Evolutionary conservation across 1,140 invertebrate species (phyloP), one percentile per base, ranked within the genome.

Genomic region (Carcinoscorpius rotundicauda): DNA sequence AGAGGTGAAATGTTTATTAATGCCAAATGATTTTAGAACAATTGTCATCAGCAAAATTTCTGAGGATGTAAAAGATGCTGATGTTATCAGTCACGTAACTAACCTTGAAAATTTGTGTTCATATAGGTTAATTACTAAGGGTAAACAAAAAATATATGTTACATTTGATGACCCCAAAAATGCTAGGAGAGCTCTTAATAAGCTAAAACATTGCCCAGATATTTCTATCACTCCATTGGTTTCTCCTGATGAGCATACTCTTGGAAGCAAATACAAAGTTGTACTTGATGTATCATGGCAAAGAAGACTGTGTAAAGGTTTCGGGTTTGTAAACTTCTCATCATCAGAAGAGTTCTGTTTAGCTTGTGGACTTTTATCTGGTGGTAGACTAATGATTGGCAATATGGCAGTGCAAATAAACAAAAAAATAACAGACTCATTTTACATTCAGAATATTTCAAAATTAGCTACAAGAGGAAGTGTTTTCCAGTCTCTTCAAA

Each of bases 1-100:
- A 29, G 6, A 48, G 52, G 60, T 68, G 11, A 63, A 64, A 61
- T 61, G 64, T 50, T 55, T 68, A 49, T n/a, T 68, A 48, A 52
- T 66, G 6, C 64, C 67, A 48, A 62, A 60, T 6, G 67, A 68
- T 49, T 66, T 60, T 58, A 51, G 64, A 9, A 61, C 6, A 0
- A 55, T 55, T 55, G 1, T 6, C 53, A n/a, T 55, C 53, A 55
- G 29, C 29, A 29, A 29, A 29, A 29, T 29, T 29, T 29, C 29
- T 29, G 29, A 55, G 0, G n/a, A 3, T 55, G 6, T 55, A 6
- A 55, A 8, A 6, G 53, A 55, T 55, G 6, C 53, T 55, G 53
- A 55, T n/a, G 1, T 55, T n/a, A n/a, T 8, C 3, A 55, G 53
- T 55, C 6, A 8, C 53, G n/a, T 55, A 8, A 55, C 6, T 55